Percentiles rank a stretch among this genome's conserved stretches.
phyloP scores from a whole-genome alignment of 2,888 invertebrate genomes.

The Andrena trimmerana region DNA sequence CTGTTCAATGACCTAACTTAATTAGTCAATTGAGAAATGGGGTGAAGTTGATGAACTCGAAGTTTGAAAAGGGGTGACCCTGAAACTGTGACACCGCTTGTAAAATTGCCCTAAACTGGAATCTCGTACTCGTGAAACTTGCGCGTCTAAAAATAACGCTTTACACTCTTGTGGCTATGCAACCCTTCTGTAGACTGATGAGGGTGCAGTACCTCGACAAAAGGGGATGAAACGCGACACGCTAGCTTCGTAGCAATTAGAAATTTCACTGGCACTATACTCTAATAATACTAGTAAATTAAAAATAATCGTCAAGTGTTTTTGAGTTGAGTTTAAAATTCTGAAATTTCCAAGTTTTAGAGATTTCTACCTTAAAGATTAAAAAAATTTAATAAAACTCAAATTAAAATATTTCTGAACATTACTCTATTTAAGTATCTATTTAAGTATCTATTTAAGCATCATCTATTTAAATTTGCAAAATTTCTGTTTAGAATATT shows the following conservation, averaged over 20 bases:
- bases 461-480: too few species aligned
- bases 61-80: constrained; percentile 8
- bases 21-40: not conserved
- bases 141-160: constrained; percentile 52
- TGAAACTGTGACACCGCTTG: constrained; percentile 18
- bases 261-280: not conserved
- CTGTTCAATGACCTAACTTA: not conserved
- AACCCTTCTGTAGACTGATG: constrained; percentile 34
- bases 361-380: too few species aligned
- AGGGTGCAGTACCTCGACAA: constrained; percentile 30
- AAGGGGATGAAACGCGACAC: constrained; percentile 27
- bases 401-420: too few species aligned
- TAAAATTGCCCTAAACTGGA: constrained; percentile 26
- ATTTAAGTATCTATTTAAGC: too few species aligned
- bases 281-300: not conserved
- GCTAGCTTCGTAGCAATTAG: constrained; percentile 4
- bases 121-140: constrained; percentile 17
- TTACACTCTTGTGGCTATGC: constrained; percentile 27
- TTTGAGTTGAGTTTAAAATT: too few species aligned
- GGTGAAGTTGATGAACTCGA: not conserved
- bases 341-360: too few species aligned
- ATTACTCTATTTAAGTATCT: too few species aligned
- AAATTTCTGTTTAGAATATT: too few species aligned
- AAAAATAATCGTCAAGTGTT: too few species aligned
- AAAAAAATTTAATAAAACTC: too few species aligned